A percentile compares a stretch with the other conserved stretches of the same genome.
phyloP scores from a whole-genome alignment of 2,113 vertebrate genomes.

The Rhinopithecus roxellana region DNA sequence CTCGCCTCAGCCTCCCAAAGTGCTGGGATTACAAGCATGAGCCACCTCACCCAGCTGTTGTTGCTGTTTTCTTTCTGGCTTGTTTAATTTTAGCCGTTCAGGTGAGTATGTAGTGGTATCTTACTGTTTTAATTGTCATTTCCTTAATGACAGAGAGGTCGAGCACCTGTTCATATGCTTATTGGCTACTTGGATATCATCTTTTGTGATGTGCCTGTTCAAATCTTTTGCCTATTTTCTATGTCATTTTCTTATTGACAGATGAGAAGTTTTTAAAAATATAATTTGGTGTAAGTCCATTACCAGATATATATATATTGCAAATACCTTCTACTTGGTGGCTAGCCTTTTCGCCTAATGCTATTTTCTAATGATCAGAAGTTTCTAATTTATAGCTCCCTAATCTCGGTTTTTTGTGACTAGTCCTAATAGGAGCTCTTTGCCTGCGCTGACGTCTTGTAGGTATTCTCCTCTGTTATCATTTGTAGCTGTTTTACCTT shows the following conservation, averaged over 20 bases:
- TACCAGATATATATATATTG: neutral
- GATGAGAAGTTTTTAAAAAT: neutral
- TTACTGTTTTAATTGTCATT: neutral
- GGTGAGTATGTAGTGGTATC: neutral
- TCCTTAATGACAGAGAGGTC: neutral
- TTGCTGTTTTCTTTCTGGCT: neutral
- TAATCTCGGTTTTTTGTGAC: neutral
- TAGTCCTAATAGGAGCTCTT: neutral
- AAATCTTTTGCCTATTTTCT: neutral
- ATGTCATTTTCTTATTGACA: neutral
- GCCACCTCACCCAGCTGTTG: neutral
- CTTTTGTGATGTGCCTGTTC: neutral
- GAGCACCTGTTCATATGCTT: neutral
- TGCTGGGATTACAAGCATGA: too few relatives aligned
- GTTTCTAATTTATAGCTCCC: neutral
- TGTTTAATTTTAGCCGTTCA: neutral
- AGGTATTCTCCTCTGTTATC: neutral
- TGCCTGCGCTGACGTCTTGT: neutral
- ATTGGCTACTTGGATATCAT: neutral
- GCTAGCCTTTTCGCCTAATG: neutral
- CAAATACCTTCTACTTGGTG: neutral
- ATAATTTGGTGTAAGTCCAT: neutral
- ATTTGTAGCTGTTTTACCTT: neutral
- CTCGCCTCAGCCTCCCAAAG: too few relatives aligned
- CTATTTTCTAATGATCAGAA: neutral